These are phyloP conservation scores for Synchiropus splendidus DNA, from an alignment of 2,113 vertebrate species.

Conservation along the genomic window DNA sequence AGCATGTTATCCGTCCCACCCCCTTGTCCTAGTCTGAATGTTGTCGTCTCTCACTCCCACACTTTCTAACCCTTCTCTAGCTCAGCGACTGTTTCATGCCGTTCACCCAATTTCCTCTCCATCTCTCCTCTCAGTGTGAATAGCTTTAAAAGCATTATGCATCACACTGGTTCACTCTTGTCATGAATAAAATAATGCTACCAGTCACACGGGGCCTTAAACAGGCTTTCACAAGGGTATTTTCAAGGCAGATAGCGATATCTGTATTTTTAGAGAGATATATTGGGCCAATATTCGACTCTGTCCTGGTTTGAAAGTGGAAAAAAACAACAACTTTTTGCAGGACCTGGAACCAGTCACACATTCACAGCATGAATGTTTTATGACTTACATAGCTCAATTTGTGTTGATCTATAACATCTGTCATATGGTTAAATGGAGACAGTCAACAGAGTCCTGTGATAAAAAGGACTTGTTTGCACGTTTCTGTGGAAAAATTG, in stretches of 20 bases:
- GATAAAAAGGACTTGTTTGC: too few species aligned
- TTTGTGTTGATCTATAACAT: too few species aligned
- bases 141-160: conserved; percentile 54
- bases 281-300: conserved; percentile 1
- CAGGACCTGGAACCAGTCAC: too few species aligned
- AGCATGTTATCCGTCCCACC: conserved; percentile 22
- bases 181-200: conserved; percentile 41
- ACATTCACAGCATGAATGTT: too few species aligned
- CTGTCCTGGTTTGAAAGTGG: too few species aligned
- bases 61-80: conserved; percentile 31
- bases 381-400: too few species aligned
- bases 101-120: conserved; percentile 49
- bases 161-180: conserved; percentile 42
- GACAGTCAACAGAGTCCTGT: too few species aligned
- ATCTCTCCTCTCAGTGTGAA: conserved; percentile 49
- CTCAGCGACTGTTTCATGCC: conserved; percentile 27
- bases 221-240: conserved; percentile 20
- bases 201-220: conserved; percentile 31
- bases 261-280: conserved; percentile 19
- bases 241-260: conserved; percentile 15
- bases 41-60: conserved; percentile 37
- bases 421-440: too few species aligned
- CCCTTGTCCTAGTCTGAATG: conserved; percentile 24
- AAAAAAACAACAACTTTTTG: too few species aligned
- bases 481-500: too few species aligned